Conservation (phyloP, 23 tunicate species). For the Ciona savignyi region DNA sequence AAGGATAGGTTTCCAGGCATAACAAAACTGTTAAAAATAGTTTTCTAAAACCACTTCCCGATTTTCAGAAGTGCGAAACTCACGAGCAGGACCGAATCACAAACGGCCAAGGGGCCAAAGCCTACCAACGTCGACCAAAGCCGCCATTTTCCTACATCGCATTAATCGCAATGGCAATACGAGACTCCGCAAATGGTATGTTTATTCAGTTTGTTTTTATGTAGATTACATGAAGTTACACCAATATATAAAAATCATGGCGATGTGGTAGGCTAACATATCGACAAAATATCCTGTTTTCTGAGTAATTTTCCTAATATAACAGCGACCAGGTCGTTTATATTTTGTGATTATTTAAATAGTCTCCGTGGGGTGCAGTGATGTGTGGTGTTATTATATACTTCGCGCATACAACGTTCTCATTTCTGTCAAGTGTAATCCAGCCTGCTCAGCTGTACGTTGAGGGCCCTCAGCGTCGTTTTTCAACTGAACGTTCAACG, state of each 20-base stretch:
- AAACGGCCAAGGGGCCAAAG: constrained; percentile 24
- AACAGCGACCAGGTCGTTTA: too few relatives aligned
- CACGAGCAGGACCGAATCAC: not conserved
- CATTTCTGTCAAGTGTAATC: not conserved
- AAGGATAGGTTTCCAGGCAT: not conserved
- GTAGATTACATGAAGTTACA: too few relatives aligned
- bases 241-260: too few relatives aligned
- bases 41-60: not conserved
- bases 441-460: not conserved
- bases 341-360: too few relatives aligned
- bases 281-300: too few relatives aligned
- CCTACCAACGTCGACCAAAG: constrained; percentile 89
- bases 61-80: not conserved
- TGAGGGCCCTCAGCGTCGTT: not conserved
- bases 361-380: too few relatives aligned
- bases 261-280: too few relatives aligned
- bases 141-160: constrained; percentile 99
- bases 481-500: not conserved
- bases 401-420: not conserved
- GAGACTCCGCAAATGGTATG: constrained; percentile 81
- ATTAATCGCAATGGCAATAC: constrained; percentile 97
- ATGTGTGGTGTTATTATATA: not conserved
- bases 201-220: too few relatives aligned
- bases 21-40: too few relatives aligned
- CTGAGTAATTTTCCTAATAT: too few relatives aligned